A percentile compares a stretch with the other conserved stretches of the same genome.
Conservation (phyloP, 2,888 invertebrate genomes). For the Drosophila helvetica region DNA sequence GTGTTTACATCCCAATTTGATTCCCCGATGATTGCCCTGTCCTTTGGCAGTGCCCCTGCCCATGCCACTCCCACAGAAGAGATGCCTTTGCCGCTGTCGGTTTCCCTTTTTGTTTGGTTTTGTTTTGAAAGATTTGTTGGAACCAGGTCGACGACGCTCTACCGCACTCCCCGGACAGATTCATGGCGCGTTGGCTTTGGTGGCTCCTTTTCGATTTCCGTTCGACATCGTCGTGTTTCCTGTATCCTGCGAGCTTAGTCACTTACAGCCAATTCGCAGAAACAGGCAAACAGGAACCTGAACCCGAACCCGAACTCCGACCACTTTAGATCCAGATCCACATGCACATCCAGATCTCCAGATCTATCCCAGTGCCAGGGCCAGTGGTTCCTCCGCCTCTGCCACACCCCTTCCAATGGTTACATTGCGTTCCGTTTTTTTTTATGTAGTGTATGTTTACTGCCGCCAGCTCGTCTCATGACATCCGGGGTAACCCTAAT, state of each 20-base stretch:
- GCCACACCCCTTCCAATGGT: conserved; percentile 38
- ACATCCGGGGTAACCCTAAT: conserved; percentile 74
- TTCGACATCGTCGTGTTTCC: conserved; percentile 58
- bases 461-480: conserved; percentile 54
- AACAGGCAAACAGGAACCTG: conserved; percentile 21
- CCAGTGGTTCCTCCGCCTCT: background rate
- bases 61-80: conserved; percentile 2
- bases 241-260: conserved; percentile 70
- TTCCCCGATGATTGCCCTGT: conserved; percentile 69
- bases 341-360: conserved; percentile 3
- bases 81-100: conserved; percentile 5
- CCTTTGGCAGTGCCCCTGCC: conserved; percentile 1
- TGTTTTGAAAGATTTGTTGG: conserved; percentile 72
- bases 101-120: conserved; percentile 46
- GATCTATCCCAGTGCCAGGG: background rate
- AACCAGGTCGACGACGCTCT: conserved; percentile 12
- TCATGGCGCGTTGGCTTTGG: conserved; percentile 35
- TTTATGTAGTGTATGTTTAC: conserved; percentile 55
- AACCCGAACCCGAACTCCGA: conserved; percentile 17
- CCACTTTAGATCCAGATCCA: conserved; percentile 4
- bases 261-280: conserved; percentile 51
- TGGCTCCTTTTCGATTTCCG: conserved; percentile 71
- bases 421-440: conserved; percentile 47
- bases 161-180: background rate
- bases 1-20: conserved; percentile 82